These are phyloP conservation scores for rat (Rattus norvegicus) DNA, from an alignment of 2,113 vertebrate genomes.

Conservation along the genomic window DNA sequence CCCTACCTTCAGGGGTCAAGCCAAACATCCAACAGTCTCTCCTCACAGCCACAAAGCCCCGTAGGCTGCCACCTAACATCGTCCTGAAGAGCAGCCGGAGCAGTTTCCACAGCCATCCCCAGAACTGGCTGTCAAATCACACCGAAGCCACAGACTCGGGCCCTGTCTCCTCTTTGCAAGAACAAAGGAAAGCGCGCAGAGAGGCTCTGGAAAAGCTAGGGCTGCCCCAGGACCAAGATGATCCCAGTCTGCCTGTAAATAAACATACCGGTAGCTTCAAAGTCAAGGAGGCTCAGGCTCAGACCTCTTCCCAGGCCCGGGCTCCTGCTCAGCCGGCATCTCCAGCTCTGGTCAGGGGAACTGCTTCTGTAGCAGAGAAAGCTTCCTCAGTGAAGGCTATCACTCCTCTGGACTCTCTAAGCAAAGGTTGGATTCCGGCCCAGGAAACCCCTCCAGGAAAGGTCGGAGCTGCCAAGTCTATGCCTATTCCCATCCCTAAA, in stretches of 20 bases:
- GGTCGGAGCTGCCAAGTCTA: background rate
- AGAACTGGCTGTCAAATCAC: slow-evolving; percentile 55
- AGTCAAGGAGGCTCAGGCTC: slow-evolving; percentile 56
- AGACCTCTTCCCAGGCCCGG: background rate
- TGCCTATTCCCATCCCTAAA: background rate
- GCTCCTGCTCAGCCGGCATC: background rate
- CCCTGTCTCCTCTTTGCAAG: slow-evolving; percentile 62
- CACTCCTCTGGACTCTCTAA: fast-evolving
- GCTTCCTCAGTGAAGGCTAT: background rate
- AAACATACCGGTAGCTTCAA: slow-evolving; percentile 68
- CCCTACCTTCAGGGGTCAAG: slow-evolving; percentile 58
- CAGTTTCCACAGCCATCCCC: slow-evolving; percentile 4
- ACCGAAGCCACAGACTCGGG: slow-evolving; percentile 61
- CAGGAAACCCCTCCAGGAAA: slow-evolving; percentile 29
- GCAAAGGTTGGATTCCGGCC: background rate
- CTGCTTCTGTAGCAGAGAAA: background rate
- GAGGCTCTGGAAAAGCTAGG: slow-evolving; percentile 95
- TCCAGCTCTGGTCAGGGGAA: background rate
- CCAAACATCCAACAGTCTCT: slow-evolving; percentile 77
- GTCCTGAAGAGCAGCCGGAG: slow-evolving; percentile 88
- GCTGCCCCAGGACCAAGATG: slow-evolving; percentile 85
- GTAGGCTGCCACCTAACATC: slow-evolving; percentile 86
- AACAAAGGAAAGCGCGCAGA: slow-evolving; percentile 86
- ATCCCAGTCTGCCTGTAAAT: slow-evolving; percentile 65
- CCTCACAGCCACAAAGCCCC: slow-evolving; percentile 90